A percentile compares a stretch with the other conserved stretches of the same genome.
Evolutionary conservation across 2,888 invertebrate species (phyloP).

Genomic region (Lasioglossum zephyrum): DNA sequence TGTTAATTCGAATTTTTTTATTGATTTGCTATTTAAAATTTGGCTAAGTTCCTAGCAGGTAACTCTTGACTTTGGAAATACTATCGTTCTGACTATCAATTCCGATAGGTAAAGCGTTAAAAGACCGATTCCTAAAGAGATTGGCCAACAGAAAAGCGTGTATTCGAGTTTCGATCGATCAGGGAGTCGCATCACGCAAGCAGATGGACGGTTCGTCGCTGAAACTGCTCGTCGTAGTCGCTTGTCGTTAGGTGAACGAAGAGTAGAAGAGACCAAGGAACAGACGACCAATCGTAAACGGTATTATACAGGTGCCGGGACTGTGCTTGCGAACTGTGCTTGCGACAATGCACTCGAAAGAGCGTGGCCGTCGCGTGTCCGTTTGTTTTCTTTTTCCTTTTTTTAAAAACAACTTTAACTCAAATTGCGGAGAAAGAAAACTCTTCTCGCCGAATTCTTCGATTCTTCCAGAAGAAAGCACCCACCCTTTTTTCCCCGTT

Average conservation of each 20-base stretch:
- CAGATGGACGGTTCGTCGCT: conserved; percentile 52
- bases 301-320: conserved; percentile 69
- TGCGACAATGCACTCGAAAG: conserved; percentile 74
- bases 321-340: conserved; percentile 79
- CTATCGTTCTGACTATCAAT: not conserved
- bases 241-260: conserved; percentile 65
- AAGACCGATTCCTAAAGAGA: not conserved
- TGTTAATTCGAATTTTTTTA: too few species aligned
- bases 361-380: conserved; percentile 25
- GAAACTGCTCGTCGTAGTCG: conserved; percentile 36
- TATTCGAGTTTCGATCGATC: not conserved
- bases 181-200: conserved; percentile 14
- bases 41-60: not conserved
- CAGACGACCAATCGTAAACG: conserved; percentile 64
- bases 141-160: not conserved
- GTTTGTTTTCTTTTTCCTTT: not conserved
- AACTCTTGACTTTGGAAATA: not conserved
- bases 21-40: not conserved
- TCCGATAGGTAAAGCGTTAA: not conserved
- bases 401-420: conserved; percentile 8
- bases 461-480: not conserved
- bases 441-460: not conserved
- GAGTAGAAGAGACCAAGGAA: conserved; percentile 68
- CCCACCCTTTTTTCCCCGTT: conserved; percentile 62
- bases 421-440: not conserved